Evolutionary conservation across 2,888 invertebrate genomes (phyloP), one percentile per base, ranked within the genome.

Genomic region (Miltochrista miniata): DNA sequence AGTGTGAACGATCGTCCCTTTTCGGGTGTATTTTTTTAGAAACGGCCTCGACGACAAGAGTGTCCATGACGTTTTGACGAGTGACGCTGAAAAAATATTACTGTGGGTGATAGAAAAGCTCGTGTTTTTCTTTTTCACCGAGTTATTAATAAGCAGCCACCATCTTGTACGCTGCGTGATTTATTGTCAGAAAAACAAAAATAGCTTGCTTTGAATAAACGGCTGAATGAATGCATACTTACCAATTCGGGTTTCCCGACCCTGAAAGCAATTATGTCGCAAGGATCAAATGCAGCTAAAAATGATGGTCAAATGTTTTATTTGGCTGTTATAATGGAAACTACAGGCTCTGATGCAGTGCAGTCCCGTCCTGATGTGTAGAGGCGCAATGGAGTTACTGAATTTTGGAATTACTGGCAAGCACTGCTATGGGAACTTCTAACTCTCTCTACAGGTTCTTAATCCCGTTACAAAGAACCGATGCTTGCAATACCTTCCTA

Each of bases 1-100:
- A 85, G 87, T 85, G 86, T 83, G 85, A 86, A 83, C 81, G 85
- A 86, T 81, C 79, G 81, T 75, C 74, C 72, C 74, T 79, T 79
- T 83, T 83, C 65, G 72, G 66, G 66, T 70, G 49, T 60, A 59
- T 72, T 79, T 83, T 85, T 85, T 80, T 66, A 70, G 74, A 65
- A 70, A 70, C 59, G 67, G 64, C 64, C 65, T 68, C 52, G 68
- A 70, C 65, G 74, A 72, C 72, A 70, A 64, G 64, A 68, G 66
- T 74, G 73, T 60, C 57, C 61, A 62, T 73, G 79, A 76, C 74
- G 68, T 61, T 66, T 67, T 72, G 70, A 65, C 61, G 74, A 78
- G 72, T 69, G 72, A 74, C 64, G 63, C 66, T 65, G 63, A 61
- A 65, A 64, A 69, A 71, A 68, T 68, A 64, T 62, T 54, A 59